phyloP scores from a whole-genome alignment of 2,888 invertebrate genomes.

The Hyppa rectilinea region DNA sequence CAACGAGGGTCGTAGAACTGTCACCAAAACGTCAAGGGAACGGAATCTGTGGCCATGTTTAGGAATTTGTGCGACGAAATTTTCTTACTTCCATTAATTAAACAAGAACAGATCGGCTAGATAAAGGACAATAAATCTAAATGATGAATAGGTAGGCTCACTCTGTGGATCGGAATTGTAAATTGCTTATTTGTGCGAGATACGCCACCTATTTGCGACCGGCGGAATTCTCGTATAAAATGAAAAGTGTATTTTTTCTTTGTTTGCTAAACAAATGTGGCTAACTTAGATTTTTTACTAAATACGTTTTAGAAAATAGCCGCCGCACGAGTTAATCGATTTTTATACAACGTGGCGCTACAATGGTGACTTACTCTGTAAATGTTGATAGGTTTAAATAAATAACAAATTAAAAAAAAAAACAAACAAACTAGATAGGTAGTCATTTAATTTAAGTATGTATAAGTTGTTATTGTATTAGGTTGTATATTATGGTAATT shows the following conservation, averaged over 20 bases:
- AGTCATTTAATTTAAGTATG: too few relatives aligned
- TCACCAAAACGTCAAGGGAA: constrained; percentile 69
- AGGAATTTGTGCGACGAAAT: constrained; percentile 75
- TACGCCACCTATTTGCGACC: constrained; percentile 68
- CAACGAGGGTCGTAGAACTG: constrained; percentile 67
- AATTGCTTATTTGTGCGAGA: constrained; percentile 84
- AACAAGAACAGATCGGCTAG: constrained; percentile 88
- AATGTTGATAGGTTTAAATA: too few relatives aligned
- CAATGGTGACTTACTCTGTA: too few relatives aligned
- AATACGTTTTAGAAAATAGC: neutral
- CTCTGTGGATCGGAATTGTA: constrained; percentile 84
- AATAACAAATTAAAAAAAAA: too few relatives aligned
- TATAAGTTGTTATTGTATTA: too few relatives aligned
- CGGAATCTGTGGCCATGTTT: constrained; percentile 68
- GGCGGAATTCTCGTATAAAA: constrained; percentile 59
- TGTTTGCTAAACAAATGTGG: neutral
- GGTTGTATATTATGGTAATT: too few relatives aligned
- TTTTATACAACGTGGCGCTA: too few relatives aligned
- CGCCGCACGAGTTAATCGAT: too few relatives aligned
- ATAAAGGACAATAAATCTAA: constrained; percentile 89
- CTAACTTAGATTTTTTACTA: neutral
- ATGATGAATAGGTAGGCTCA: constrained; percentile 89
- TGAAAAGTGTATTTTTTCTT: constrained; percentile 34
- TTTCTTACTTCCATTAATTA: constrained; percentile 88
- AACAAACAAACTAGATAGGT: too few relatives aligned